phyloP scores from a whole-genome alignment of 2,888 invertebrate species.

The Brachylomia viminalis region DNA sequence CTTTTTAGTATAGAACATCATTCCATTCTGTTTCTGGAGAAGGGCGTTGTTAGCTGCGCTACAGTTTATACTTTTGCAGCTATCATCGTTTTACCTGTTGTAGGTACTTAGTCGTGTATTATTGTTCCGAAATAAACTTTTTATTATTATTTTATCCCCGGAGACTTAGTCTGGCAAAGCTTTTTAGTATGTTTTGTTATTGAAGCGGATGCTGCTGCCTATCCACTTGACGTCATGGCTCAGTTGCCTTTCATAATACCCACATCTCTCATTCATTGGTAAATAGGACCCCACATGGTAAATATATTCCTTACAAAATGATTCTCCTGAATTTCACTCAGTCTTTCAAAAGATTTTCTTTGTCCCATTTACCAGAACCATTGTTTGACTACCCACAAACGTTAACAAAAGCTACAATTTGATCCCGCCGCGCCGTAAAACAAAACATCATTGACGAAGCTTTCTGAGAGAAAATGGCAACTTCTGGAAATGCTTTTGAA shows the following conservation, averaged over 20 bases:
- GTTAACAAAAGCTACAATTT: conserved; percentile 38
- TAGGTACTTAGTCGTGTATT: too few species aligned
- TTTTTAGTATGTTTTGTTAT: not conserved
- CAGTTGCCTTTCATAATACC: not conserved
- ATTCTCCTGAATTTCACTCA: not conserved
- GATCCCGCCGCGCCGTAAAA: conserved; percentile 25
- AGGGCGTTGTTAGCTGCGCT: too few species aligned
- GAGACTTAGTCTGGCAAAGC: too few species aligned
- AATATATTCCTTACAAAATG: not conserved
- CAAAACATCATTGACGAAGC: conserved; percentile 38
- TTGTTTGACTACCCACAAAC: conserved; percentile 15
- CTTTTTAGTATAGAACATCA: too few species aligned
- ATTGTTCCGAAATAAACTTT: too few species aligned
- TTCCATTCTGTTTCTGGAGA: too few species aligned
- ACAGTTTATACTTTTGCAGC: too few species aligned
- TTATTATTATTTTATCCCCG: too few species aligned
- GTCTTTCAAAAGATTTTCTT: conserved; percentile 16
- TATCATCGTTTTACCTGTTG: too few species aligned
- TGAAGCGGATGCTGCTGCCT: not conserved
- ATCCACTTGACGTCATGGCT: not conserved
- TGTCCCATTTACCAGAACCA: conserved; percentile 9
- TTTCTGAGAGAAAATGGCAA: conserved; percentile 12
- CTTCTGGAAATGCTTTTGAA: conserved; percentile 40
- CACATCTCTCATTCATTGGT: not conserved
- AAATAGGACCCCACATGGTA: not conserved